Evolutionary conservation across 2,797 vertebrate genomes (phyloP).

Genomic region (Liasis olivaceus): DNA sequence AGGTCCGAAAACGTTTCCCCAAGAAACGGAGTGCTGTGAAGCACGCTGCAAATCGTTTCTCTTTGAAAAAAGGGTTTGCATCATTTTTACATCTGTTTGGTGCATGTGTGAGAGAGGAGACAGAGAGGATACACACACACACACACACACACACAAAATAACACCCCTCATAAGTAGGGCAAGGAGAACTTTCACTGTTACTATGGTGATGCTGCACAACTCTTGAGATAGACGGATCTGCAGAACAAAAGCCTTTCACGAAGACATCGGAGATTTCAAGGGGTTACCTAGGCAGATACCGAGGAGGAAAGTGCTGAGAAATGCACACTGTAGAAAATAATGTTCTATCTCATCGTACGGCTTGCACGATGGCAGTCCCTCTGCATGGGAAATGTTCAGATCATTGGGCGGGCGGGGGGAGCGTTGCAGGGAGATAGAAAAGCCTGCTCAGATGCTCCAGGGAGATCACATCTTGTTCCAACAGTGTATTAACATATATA

Average conservation of each 20-base stretch:
- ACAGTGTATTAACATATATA: neutral
- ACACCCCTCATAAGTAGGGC: slow-evolving; percentile 58
- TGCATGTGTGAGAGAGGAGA: neutral
- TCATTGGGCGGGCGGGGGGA: neutral
- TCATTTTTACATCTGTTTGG: slow-evolving; percentile 30
- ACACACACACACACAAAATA: slow-evolving; percentile 26
- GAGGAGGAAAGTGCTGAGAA: slow-evolving; percentile 24
- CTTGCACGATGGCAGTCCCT: neutral
- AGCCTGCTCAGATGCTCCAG: neutral
- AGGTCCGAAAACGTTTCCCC: neutral
- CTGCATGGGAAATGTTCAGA: neutral
- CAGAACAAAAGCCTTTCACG: slow-evolving; percentile 58
- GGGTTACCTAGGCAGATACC: slow-evolving; percentile 44
- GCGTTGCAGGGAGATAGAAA: too few species aligned
- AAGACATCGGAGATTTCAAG: slow-evolving; percentile 48
- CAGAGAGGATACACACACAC: slow-evolving; percentile 38
- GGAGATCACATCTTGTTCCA: neutral
- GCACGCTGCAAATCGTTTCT: slow-evolving; percentile 13
- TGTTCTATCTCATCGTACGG: neutral
- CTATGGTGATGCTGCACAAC: slow-evolving; percentile 67
- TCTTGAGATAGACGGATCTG: slow-evolving; percentile 52
- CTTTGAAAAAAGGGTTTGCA: slow-evolving; percentile 18
- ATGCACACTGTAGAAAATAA: neutral
- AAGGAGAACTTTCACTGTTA: slow-evolving; percentile 50
- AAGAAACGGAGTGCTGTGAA: neutral